Conservation (phyloP, 2,797 vertebrate species). For the Danio albolineatus region DNA sequence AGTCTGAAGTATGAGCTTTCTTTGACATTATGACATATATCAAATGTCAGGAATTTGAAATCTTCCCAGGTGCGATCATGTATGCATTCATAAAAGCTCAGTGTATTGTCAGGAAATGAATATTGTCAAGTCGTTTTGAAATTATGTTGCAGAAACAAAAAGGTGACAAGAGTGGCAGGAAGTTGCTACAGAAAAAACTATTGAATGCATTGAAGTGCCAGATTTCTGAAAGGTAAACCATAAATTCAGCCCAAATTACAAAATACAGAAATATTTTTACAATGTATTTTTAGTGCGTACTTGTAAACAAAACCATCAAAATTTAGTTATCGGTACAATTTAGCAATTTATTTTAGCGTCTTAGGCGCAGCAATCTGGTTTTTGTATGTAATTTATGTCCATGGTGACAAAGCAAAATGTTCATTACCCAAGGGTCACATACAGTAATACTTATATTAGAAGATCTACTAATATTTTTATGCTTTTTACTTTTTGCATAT, state of each 20-base stretch:
- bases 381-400: not conserved
- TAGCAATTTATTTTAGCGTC: not conserved
- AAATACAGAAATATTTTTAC: not conserved
- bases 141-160: slow-evolving; percentile 45
- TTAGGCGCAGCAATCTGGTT: not conserved
- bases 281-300: not conserved
- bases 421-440: too few relatives aligned
- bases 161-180: slow-evolving; percentile 37
- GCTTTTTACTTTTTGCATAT: too few relatives aligned
- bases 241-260: not conserved
- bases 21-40: too few relatives aligned
- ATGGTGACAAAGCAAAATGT: not conserved
- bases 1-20: too few relatives aligned
- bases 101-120: too few relatives aligned
- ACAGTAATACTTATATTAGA: too few relatives aligned
- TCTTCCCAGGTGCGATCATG: too few relatives aligned
- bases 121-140: too few relatives aligned
- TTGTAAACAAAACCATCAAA: not conserved
- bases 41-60: too few relatives aligned
- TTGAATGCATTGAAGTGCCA: slow-evolving; percentile 33
- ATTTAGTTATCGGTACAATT: not conserved
- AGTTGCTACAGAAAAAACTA: slow-evolving; percentile 46
- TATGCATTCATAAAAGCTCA: too few relatives aligned
- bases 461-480: too few relatives aligned
- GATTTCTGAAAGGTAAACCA: slow-evolving; percentile 56